Conservation (phyloP, 2,113 vertebrate genomes). For the Toxostoma redivivum region DNA sequence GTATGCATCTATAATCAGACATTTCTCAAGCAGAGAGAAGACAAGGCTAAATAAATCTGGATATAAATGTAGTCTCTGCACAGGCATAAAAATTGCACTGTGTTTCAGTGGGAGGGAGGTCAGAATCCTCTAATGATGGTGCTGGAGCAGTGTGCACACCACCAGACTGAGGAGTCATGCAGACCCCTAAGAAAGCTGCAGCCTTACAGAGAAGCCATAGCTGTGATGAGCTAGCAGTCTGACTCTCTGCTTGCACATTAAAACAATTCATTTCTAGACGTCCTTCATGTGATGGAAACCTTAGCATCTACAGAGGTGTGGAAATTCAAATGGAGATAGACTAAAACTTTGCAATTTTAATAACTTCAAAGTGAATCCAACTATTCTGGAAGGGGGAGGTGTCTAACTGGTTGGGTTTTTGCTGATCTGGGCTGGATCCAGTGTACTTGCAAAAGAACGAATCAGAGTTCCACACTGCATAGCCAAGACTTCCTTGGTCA, state of each 20-base stretch:
- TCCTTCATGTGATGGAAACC: background rate
- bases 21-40: background rate
- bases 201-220: background rate
- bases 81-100: background rate
- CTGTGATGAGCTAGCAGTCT: background rate
- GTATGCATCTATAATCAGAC: rapidly evolving
- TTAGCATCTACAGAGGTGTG: background rate
- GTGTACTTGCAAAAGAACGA: background rate
- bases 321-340: background rate
- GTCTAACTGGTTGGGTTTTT: background rate
- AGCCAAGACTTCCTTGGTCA: background rate
- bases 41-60: background rate
- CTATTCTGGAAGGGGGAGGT: background rate
- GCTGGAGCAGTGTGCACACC: background rate
- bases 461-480: background rate
- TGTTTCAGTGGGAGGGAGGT: background rate
- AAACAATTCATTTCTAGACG: background rate
- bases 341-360: background rate
- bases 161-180: background rate
- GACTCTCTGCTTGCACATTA: background rate
- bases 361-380: background rate
- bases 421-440: background rate
- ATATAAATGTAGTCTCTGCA: background rate
- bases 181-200: background rate
- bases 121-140: background rate